Conservation (phyloP, 2,797 vertebrate species). For the Danio choprae region DNA sequence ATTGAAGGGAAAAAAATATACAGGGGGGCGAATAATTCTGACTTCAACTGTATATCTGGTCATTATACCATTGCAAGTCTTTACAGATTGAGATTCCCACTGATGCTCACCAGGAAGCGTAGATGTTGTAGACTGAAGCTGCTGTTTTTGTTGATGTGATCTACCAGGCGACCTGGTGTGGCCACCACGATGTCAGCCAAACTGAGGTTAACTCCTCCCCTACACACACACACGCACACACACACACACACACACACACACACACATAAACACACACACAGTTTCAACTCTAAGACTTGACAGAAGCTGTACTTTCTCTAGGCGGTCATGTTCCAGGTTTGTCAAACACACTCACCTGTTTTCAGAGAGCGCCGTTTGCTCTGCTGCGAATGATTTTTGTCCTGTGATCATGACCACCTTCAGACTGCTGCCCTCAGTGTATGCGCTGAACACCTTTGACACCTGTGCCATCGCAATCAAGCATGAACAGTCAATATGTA, state of each 20-base stretch:
- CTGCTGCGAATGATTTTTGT: constrained; percentile 87
- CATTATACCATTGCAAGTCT: too few relatives aligned
- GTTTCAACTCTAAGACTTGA: not conserved
- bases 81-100: too few relatives aligned
- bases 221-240: constrained; percentile 53
- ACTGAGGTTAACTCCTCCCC: constrained; percentile 75
- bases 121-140: constrained; percentile 87
- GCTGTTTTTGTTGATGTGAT: constrained; percentile 88
- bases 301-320: not conserved
- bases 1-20: too few relatives aligned
- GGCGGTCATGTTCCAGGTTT: too few relatives aligned
- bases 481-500: not conserved
- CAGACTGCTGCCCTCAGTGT: constrained; percentile 84
- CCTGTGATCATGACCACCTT: constrained; percentile 87
- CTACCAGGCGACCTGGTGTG: constrained; percentile 93
- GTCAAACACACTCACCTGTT: constrained; percentile 75
- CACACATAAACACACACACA: not conserved
- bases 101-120: constrained; percentile 86
- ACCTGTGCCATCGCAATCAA: constrained; percentile 77
- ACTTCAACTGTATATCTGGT: too few relatives aligned
- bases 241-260: too few relatives aligned
- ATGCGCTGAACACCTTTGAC: constrained; percentile 87
- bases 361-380: constrained; percentile 85
- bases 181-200: constrained; percentile 92
- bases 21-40: too few relatives aligned